phyloP scores from a whole-genome alignment of 2,797 vertebrate species.

The Ambastaia sidthimunki region DNA sequence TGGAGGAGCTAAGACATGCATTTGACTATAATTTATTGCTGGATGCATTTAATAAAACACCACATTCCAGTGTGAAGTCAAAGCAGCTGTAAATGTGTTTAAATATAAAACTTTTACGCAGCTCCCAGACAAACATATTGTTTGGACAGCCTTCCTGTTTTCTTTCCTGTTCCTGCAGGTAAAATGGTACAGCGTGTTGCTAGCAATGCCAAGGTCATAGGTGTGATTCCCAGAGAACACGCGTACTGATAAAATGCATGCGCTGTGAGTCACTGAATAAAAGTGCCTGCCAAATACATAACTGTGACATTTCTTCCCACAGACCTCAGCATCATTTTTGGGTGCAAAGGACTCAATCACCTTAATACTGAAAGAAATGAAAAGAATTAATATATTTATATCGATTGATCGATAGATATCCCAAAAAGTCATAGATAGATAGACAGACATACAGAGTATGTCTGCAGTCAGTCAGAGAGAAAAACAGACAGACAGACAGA shows the following conservation, averaged over 20 bases:
- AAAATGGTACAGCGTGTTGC: background rate
- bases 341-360: background rate
- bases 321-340: background rate
- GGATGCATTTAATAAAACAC: constrained; percentile 27
- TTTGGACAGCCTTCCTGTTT: no score
- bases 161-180: background rate
- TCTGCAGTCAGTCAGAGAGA: no score
- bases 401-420: no score
- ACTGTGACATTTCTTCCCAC: background rate
- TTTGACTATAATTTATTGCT: constrained; percentile 17
- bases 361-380: background rate
- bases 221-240: background rate
- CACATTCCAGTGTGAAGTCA: constrained; percentile 11
- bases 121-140: background rate
- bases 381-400: no score
- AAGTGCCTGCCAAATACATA: background rate
- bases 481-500: no score
- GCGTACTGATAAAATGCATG: background rate
- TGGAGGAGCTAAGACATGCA: constrained; percentile 46
- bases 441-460: no score
- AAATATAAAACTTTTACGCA: constrained; percentile 7
- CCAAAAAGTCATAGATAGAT: no score
- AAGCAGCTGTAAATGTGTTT: no score
- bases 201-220: background rate
- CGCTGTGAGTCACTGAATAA: background rate